phyloP scores from a whole-genome alignment of 2,888 invertebrate genomes.

The Temnothorax rugatulus region DNA sequence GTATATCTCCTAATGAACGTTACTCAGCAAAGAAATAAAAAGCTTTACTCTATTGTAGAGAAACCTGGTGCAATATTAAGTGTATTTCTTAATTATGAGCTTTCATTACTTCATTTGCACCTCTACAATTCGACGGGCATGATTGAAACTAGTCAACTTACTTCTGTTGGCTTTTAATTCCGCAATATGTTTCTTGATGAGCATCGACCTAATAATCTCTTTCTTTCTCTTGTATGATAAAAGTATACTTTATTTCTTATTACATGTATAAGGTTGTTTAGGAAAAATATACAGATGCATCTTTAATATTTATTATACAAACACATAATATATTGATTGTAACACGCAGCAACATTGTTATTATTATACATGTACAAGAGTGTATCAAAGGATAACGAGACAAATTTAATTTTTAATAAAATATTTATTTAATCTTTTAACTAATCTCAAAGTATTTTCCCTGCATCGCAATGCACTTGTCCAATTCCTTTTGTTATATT shows the following conservation, averaged over 20 bases:
- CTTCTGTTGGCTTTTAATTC: background rate
- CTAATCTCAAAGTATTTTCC: background rate
- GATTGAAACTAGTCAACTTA: constrained; percentile 1
- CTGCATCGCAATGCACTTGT: background rate
- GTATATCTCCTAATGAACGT: background rate
- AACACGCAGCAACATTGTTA: constrained; percentile 82
- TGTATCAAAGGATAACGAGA: constrained; percentile 24
- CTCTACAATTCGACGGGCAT: background rate
- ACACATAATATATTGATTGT: constrained; percentile 85
- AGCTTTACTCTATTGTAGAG: background rate
- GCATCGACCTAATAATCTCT: background rate
- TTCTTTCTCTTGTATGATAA: constrained; percentile 16
- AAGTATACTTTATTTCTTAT: constrained; percentile 51
- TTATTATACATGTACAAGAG: constrained; percentile 82
- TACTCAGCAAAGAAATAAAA: background rate
- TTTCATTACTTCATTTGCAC: background rate
- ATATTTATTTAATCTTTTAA: constrained; percentile 35
- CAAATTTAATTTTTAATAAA: constrained; percentile 28
- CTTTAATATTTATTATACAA: constrained; percentile 76
- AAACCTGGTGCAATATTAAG: constrained; percentile 10
- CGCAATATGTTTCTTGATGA: background rate
- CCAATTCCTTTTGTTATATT: background rate
- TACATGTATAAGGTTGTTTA: constrained; percentile 53
- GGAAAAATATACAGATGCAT: constrained; percentile 66
- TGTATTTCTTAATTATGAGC: background rate